Evolutionary conservation across 35 echinoderm and acorn worm genomes (phyloP).

Genomic region (Diadema setosum): DNA sequence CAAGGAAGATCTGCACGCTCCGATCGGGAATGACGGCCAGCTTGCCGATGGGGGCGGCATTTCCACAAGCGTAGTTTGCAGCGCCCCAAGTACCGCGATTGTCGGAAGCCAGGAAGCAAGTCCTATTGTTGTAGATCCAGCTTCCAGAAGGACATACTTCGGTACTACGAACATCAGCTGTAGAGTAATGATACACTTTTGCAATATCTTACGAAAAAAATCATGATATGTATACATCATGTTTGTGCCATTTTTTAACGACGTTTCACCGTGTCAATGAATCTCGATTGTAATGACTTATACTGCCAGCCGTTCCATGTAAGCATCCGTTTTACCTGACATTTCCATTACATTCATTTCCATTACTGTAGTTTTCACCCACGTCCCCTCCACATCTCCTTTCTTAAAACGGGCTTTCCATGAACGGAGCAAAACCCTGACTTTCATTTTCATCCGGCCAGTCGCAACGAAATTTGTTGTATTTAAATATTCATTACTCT

Average conservation of each 20-base stretch:
- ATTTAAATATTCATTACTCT: too few species aligned
- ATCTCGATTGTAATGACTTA: too few species aligned
- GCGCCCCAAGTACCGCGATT: not conserved
- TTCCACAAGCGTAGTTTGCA: not conserved
- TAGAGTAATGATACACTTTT: not conserved
- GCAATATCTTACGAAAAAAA: not conserved
- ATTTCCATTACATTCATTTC: too few species aligned
- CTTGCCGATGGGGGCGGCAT: not conserved
- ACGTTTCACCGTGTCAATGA: too few species aligned
- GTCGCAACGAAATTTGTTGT: too few species aligned
- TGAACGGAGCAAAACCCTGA: too few species aligned
- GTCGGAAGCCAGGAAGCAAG: not conserved
- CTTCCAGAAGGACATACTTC: not conserved
- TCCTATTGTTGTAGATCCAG: not conserved
- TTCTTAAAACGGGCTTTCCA: too few species aligned
- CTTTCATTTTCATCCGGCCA: too few species aligned
- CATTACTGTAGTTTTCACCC: too few species aligned
- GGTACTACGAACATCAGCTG: not conserved
- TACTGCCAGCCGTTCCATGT: too few species aligned
- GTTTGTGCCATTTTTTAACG: not conserved
- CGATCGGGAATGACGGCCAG: not conserved
- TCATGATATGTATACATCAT: not conserved
- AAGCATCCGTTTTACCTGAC: too few species aligned
- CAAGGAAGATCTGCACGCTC: not conserved
- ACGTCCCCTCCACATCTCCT: too few species aligned